Conservation (phyloP, 2,113 vertebrate species). For the Taurulus bubalis region DNA sequence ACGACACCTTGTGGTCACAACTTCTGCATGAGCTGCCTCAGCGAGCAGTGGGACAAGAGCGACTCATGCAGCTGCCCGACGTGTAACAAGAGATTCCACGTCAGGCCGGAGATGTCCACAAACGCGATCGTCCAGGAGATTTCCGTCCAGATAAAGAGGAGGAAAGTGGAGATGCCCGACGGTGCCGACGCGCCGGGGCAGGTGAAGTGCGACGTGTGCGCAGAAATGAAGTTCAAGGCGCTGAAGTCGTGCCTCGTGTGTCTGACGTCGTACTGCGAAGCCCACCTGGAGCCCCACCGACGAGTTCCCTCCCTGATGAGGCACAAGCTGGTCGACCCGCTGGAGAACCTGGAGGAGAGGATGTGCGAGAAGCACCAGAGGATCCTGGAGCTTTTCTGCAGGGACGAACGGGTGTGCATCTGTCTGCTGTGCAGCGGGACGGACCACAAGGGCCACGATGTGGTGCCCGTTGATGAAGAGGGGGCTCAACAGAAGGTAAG, state of each 20-base stretch:
- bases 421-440: slow-evolving; percentile 76
- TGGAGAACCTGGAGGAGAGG: slow-evolving; percentile 74
- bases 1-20: slow-evolving; percentile 68
- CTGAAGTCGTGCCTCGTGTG: slow-evolving; percentile 80
- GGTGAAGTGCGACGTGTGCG: slow-evolving; percentile 78
- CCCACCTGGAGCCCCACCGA: slow-evolving; percentile 76
- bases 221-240: slow-evolving; percentile 51
- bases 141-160: slow-evolving; percentile 66
- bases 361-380: slow-evolving; percentile 74
- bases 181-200: not conserved
- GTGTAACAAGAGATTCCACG: slow-evolving; percentile 73
- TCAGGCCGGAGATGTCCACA: slow-evolving; percentile 64
- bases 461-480: slow-evolving; percentile 73
- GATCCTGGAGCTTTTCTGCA: slow-evolving; percentile 77
- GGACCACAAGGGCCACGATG: slow-evolving; percentile 73
- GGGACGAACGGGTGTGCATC: slow-evolving; percentile 70
- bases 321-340: slow-evolving; percentile 78
- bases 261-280: slow-evolving; percentile 75
- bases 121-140: slow-evolving; percentile 76
- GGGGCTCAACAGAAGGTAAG: slow-evolving; percentile 60
- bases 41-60: slow-evolving; percentile 67
- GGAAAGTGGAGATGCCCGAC: not conserved
- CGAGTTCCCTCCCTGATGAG: slow-evolving; percentile 63
- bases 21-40: slow-evolving; percentile 80
- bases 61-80: slow-evolving; percentile 74